Base-by-base conservation (phyloP, 2,113 vertebrate genomes). In the Procavia capensis region DNA sequence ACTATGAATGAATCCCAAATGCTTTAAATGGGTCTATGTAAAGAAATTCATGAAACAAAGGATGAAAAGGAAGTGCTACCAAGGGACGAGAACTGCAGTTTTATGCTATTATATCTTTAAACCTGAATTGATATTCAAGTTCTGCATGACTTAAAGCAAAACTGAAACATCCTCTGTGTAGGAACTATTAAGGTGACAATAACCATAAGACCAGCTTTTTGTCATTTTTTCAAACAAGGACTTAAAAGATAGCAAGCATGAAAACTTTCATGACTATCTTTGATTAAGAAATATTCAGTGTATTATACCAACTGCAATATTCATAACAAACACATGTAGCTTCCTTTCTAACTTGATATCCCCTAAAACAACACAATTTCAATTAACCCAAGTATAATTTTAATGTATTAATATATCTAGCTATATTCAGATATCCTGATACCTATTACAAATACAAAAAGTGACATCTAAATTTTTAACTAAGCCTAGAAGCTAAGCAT, bases 21-120 rank as follows among this genome's bases (percentile, higher is more conserved):
- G 93, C 72, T 97, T 95, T 94, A 87, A 97, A 93, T 94, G 93
- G 59, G n/a, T 95, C 89, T 88, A 88, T 93, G 54, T 89, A 96
- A 97, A 91, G 39, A 93, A 93, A 90, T 85, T 50, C 47, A 79
- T 63, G 14, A 90, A 97, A 95, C 47, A 92, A 97, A 96, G 45
- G 25, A 93, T 95, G 66, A 94, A 91, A 95, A 94, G 64, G 78
- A 94, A 95, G 29, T 86, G 50, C 41, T 66, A 76, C 45, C 89
- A 87, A 93, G 72, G 59, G 81, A 93, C 19, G 10, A n/a, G 20
- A 94, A 29, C 20, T 75, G 54, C 13, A 90, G 68, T 74, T 96
- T 88, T 91, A 66, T 82, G 50, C 9, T 84, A 39, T 36, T 95
- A 94, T 14, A 54, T 81, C 92, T 63, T 92, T 94, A 93, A 72